A percentile compares a stretch with the other conserved stretches of the same genome.
These are phyloP conservation scores for Stichopus chloronotus DNA, from an alignment of 35 echinoderm and acorn worm species.

Conservation along the genomic window DNA sequence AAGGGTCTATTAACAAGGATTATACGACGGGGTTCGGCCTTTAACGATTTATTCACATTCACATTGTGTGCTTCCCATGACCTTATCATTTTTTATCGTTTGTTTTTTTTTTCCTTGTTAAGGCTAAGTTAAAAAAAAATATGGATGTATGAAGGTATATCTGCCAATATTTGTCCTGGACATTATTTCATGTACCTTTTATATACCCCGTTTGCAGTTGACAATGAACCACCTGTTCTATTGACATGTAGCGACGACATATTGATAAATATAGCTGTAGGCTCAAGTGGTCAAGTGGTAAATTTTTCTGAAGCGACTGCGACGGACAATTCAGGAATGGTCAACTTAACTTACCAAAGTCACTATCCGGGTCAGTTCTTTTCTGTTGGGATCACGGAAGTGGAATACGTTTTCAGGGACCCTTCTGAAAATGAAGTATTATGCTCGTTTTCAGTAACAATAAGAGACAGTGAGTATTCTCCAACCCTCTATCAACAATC, in stretches of 20 bases:
- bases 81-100: no score
- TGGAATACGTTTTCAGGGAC: background rate
- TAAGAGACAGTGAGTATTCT: background rate
- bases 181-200: no score
- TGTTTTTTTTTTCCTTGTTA: no score
- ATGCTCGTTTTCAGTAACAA: background rate
- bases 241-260: background rate
- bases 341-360: background rate
- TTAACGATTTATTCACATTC: no score
- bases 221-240: background rate
- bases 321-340: slow-evolving; percentile 5
- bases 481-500: no score
- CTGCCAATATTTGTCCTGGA: no score
- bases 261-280: background rate
- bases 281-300: background rate
- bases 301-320: background rate
- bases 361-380: background rate
- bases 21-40: no score
- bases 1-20: no score
- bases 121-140: no score
- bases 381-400: background rate
- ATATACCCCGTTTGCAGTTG: background rate
- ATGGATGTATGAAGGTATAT: no score
- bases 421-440: background rate
- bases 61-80: no score